phyloP scores from a whole-genome alignment of 1,140 invertebrate genomes.

The Drosophila ananassae region DNA sequence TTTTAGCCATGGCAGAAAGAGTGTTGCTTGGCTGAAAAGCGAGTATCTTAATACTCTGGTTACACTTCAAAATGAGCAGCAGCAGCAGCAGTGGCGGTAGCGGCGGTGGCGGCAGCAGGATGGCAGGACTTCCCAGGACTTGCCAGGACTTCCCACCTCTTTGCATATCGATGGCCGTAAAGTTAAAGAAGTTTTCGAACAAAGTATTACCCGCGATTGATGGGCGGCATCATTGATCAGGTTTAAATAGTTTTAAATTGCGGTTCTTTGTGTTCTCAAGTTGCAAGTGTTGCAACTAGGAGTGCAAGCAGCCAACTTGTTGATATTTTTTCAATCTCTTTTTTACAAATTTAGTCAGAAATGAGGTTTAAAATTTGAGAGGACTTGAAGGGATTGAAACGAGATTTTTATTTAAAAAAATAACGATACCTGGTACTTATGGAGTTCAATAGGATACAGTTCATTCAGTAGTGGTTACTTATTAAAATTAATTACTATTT shows the following conservation, averaged over 20 bases:
- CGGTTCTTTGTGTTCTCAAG: slow-evolving; percentile 3
- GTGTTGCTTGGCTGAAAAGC: slow-evolving; percentile 10
- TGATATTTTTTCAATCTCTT: too few relatives aligned
- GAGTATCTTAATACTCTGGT: slow-evolving; percentile 75
- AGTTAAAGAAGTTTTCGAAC: slow-evolving; percentile 50
- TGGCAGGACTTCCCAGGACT: neutral
- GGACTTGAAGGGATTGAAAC: too few relatives aligned
- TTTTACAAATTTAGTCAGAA: too few relatives aligned
- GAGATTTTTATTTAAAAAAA: too few relatives aligned
- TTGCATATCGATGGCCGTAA: slow-evolving; percentile 69
- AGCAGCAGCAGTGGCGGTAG: too few relatives aligned
- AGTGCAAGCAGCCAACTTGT: too few relatives aligned
- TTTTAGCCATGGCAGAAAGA: slow-evolving; percentile 46
- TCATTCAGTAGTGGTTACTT: too few relatives aligned
- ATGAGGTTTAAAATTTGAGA: too few relatives aligned
- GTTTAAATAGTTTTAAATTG: slow-evolving; percentile 61
- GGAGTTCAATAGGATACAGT: too few relatives aligned
- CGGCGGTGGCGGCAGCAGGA: too few relatives aligned
- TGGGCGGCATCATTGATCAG: slow-evolving; percentile 54
- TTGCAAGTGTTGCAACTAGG: neutral
- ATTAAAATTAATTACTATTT: too few relatives aligned
- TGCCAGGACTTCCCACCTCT: neutral
- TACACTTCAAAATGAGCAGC: slow-evolving; percentile 67
- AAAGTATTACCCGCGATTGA: slow-evolving; percentile 54
- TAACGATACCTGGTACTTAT: too few relatives aligned